These are phyloP conservation scores for Rhegmatorhina hoffmannsi DNA, from an alignment of 2,113 vertebrate genomes.

Conservation along the genomic window DNA sequence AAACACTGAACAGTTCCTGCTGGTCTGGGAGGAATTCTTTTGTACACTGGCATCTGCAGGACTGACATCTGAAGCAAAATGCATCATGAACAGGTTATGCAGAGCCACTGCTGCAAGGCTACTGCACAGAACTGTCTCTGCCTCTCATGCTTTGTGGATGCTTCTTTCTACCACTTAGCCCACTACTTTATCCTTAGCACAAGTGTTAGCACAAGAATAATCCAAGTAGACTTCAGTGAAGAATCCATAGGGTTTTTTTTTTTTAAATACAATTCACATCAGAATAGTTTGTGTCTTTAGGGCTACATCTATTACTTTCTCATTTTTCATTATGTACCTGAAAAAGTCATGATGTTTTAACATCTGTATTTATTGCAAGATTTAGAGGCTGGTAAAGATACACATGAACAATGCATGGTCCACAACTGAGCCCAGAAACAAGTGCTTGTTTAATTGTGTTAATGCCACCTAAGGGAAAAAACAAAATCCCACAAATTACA, in stretches of 20 bases:
- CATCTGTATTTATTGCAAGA: slow-evolving; percentile 31
- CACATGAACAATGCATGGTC: not conserved
- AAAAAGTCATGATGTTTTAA: not conserved
- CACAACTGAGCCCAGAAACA: not conserved
- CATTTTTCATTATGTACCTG: not conserved
- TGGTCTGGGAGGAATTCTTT: not conserved
- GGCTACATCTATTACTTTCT: not conserved
- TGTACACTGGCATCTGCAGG: not conserved
- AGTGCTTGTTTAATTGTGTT: slow-evolving; percentile 13
- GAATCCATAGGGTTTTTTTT: not conserved
- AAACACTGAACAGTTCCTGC: not conserved
- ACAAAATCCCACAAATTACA: not conserved
- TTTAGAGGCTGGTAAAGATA: not conserved
- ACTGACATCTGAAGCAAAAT: not conserved
- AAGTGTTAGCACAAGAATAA: not conserved
- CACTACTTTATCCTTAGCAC: not conserved
- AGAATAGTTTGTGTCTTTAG: not conserved
- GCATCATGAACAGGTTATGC: not conserved
- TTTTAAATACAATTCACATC: not conserved
- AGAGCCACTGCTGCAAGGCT: not conserved
- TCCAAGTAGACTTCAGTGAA: not conserved
- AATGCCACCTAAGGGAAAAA: slow-evolving; percentile 1
- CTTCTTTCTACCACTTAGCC: not conserved
- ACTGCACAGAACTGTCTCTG: not conserved
- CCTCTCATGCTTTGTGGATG: not conserved